Percentiles rank a stretch among this genome's conserved stretches.
Evolutionary conservation across 2,113 vertebrate species (phyloP).

Genomic region (Scomber japonicus): DNA sequence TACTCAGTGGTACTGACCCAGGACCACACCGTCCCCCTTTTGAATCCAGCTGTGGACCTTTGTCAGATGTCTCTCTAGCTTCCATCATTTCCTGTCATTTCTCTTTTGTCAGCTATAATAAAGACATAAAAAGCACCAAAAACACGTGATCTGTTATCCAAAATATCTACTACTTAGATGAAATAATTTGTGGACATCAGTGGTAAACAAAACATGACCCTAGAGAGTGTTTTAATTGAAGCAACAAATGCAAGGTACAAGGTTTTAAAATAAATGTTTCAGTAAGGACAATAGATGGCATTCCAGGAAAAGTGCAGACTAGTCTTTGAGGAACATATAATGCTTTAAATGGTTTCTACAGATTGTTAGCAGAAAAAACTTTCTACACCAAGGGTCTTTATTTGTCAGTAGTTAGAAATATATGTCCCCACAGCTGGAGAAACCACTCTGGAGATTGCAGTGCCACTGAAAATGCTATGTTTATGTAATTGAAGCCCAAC

Average conservation of each 20-base stretch:
- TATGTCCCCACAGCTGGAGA: conserved; percentile 19
- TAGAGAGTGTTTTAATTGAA: not conserved
- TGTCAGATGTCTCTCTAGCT: too few relatives aligned
- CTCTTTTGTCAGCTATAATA: too few relatives aligned
- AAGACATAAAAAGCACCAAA: too few relatives aligned
- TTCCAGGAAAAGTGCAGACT: not conserved
- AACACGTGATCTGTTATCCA: too few relatives aligned
- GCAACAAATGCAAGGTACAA: not conserved
- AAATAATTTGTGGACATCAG: not conserved
- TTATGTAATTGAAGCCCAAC: conserved; percentile 62
- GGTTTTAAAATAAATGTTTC: not conserved
- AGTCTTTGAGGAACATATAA: not conserved
- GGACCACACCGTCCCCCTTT: too few relatives aligned
- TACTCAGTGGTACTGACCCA: too few relatives aligned
- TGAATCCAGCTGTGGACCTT: too few relatives aligned
- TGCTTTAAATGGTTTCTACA: not conserved
- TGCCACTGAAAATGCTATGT: conserved; percentile 47
- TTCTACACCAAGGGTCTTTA: not conserved
- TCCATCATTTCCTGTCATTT: too few relatives aligned
- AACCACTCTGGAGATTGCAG: conserved; percentile 25
- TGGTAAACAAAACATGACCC: not conserved
- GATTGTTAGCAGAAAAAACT: not conserved
- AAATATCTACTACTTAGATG: too few relatives aligned
- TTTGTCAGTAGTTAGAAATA: conserved; percentile 7
- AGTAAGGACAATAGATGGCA: not conserved